Percentiles rank a stretch among this genome's conserved stretches.
These are phyloP conservation scores for Valencia hispanica DNA, from an alignment of 2,797 vertebrate species.

Conservation along the genomic window DNA sequence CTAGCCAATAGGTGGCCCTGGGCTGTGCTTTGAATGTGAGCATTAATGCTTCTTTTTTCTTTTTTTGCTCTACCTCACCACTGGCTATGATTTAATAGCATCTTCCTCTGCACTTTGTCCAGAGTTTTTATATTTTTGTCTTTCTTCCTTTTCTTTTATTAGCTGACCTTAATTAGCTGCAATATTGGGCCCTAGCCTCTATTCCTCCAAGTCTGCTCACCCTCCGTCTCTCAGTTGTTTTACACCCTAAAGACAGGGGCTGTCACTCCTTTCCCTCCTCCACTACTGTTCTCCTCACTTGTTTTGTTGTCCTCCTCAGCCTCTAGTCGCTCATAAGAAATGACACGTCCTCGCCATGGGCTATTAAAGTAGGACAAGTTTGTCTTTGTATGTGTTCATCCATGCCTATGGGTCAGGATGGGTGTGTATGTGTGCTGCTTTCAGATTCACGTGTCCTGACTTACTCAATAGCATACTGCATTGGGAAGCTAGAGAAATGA, in stretches of 20 bases:
- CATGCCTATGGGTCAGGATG: slow-evolving; percentile 9
- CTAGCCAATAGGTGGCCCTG: slow-evolving; percentile 65
- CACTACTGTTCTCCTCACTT: slow-evolving; percentile 7
- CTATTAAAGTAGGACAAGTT: slow-evolving; percentile 39
- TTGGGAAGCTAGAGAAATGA: slow-evolving; percentile 25
- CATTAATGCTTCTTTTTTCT: slow-evolving; percentile 47
- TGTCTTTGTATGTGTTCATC: slow-evolving; percentile 34
- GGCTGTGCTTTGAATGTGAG: slow-evolving; percentile 71
- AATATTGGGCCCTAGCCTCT: slow-evolving; percentile 47
- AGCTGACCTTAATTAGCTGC: slow-evolving; percentile 78
- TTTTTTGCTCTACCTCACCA: slow-evolving; percentile 63
- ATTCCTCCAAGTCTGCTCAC: slow-evolving; percentile 18
- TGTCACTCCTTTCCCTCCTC: slow-evolving; percentile 6
- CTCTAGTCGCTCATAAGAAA: slow-evolving; percentile 51
- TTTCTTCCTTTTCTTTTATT: slow-evolving; percentile 61
- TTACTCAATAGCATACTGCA: slow-evolving; percentile 37
- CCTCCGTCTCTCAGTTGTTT: slow-evolving; percentile 7
- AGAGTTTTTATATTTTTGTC: slow-evolving; percentile 53
- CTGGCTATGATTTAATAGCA: slow-evolving; percentile 81
- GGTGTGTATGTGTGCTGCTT: slow-evolving; percentile 27
- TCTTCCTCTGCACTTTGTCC: slow-evolving; percentile 66
- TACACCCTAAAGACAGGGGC: slow-evolving; percentile 10
- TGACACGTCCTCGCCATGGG: slow-evolving; percentile 49
- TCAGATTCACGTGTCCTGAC: slow-evolving; percentile 49
- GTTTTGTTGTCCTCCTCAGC: slow-evolving; percentile 26